Conservation (phyloP, 2,113 vertebrate species). For the Ariopsis seemanni region DNA sequence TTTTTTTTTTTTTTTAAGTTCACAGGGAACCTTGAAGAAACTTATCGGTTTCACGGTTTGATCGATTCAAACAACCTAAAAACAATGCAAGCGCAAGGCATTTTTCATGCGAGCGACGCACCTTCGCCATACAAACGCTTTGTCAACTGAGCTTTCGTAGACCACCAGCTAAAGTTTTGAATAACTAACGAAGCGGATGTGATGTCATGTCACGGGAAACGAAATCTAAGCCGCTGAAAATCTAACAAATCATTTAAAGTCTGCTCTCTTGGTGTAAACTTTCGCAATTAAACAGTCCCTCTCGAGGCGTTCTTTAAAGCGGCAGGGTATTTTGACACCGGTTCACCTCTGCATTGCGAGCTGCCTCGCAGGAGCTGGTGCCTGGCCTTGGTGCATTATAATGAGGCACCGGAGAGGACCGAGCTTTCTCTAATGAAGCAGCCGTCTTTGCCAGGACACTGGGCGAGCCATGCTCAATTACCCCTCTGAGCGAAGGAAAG, state of each 20-base stretch:
- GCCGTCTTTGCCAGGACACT: constrained; percentile 31
- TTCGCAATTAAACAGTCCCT: background rate
- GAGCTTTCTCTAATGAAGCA: constrained; percentile 42
- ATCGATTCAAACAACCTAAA: too few species aligned
- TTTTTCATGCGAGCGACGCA: too few species aligned
- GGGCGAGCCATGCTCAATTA: constrained; percentile 45
- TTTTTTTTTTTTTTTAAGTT: too few species aligned
- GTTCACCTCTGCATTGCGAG: constrained; percentile 18
- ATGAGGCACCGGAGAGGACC: constrained; percentile 47
- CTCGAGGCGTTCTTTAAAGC: background rate
- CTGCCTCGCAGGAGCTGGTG: constrained; percentile 28
- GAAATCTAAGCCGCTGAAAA: background rate
- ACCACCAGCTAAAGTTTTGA: too few species aligned
- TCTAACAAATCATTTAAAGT: background rate
- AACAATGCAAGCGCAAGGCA: too few species aligned
- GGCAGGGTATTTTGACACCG: background rate
- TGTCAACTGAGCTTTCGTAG: too few species aligned
- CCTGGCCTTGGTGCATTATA: constrained; percentile 32
- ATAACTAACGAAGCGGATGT: too few species aligned
- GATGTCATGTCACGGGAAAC: too few species aligned
- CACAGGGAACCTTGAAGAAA: too few species aligned
- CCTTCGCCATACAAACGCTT: too few species aligned
- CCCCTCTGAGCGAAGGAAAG: constrained; percentile 30
- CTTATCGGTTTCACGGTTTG: too few species aligned
- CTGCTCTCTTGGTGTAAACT: background rate